These are phyloP conservation scores for Erethizon dorsatum DNA, from an alignment of 2,797 vertebrate genomes.

Conservation along the genomic window DNA sequence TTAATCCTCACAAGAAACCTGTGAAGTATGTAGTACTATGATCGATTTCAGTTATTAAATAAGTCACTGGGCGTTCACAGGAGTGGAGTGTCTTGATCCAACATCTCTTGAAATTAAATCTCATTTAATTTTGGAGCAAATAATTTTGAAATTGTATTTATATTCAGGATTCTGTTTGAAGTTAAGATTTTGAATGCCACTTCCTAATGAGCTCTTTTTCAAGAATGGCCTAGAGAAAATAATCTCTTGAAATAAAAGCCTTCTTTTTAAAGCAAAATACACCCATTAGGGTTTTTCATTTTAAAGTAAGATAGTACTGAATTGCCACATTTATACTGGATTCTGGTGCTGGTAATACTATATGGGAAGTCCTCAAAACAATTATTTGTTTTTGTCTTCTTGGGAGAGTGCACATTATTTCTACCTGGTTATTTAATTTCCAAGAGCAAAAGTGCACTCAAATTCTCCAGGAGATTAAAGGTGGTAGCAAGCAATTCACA, in stretches of 20 bases:
- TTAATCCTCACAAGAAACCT: neutral
- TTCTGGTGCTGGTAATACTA: neutral
- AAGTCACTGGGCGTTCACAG: neutral
- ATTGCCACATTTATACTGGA: neutral
- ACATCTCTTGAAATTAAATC: slow-evolving; percentile 15
- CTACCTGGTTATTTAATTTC: slow-evolving; percentile 25
- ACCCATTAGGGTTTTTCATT: neutral
- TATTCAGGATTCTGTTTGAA: neutral
- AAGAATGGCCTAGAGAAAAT: neutral
- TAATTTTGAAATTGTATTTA: slow-evolving; percentile 47
- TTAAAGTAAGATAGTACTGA: neutral
- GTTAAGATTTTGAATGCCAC: neutral
- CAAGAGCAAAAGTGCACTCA: neutral
- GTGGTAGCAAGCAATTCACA: neutral
- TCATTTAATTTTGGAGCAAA: slow-evolving; percentile 50
- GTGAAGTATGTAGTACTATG: neutral
- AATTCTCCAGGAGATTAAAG: neutral
- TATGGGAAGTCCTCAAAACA: neutral
- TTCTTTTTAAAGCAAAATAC: slow-evolving; percentile 36
- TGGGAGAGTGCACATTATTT: neutral
- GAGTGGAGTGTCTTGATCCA: neutral
- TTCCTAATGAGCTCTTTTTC: neutral
- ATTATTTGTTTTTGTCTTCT: neutral
- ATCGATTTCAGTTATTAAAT: slow-evolving; percentile 28
- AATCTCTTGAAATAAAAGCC: neutral